Base-by-base conservation (phyloP, 2,113 vertebrate genomes). In the Candoia aspera region DNA sequence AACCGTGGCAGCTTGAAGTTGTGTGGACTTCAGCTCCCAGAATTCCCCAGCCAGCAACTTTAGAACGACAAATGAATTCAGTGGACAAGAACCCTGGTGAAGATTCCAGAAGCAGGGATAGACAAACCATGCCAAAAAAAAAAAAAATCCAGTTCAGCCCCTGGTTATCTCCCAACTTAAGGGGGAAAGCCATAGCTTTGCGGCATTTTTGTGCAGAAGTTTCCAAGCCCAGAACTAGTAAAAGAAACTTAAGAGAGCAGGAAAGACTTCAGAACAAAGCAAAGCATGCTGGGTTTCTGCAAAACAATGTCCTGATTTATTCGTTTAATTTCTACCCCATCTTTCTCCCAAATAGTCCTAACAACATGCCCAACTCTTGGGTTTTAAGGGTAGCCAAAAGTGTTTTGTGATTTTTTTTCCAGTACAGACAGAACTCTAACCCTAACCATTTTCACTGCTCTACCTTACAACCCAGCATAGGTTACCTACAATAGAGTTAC, bases 161-260 rank as follows among this genome's bases (percentile, higher is more conserved):
- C 54, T 19, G 9, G 54, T 33, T 33, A n/a, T 29, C 55, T 37
- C 19, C 57, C 10, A 12, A 87, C 46, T 2, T 13, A 53, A 85
- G 49, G 2, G 24, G 5, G 5, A 1, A 54, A 85, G 5, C 5
- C 24, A 29, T 0, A 6, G 84, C 24, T 85, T 15, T 5, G 46
- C 1, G 12, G 12, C 24, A 8, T 53, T 26, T 85, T 49, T 53
- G 12, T 53, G 46, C 15, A 0, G 24, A 54, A 15, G 11, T 12
- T 53, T 54, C 46, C 23, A 3, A 37, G 1, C 29, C 54, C 55
- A 58, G 10, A 58, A 15, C 49, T 49, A 58, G 5, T 49, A 26
- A 84, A 84, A 57, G n/a, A 21, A 90, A 46, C 60, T 92, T 79
- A 89, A 42, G 89, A 89, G 64, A 42, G 83, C 86, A 29, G 79